phyloP scores from a whole-genome alignment of 2,888 invertebrate genomes.

The Zaprionus lineosus region DNA sequence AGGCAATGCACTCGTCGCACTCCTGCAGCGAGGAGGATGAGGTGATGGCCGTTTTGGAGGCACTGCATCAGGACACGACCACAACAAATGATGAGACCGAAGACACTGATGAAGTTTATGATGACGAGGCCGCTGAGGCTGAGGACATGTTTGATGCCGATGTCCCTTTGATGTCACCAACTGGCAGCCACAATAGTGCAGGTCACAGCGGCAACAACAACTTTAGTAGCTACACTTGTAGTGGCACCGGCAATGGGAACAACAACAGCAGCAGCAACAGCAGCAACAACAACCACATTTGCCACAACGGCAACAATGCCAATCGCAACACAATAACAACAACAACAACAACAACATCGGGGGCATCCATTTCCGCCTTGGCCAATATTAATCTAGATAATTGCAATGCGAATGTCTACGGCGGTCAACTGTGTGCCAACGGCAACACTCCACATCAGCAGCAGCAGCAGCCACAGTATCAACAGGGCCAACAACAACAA shows the following conservation, averaged over 20 bases:
- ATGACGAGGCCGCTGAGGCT: slow-evolving; percentile 64
- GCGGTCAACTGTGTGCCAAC: slow-evolving; percentile 52
- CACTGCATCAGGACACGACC: slow-evolving; percentile 58
- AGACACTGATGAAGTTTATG: slow-evolving; percentile 61
- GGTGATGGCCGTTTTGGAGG: slow-evolving; percentile 64
- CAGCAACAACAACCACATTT: slow-evolving; percentile 18
- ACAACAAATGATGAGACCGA: slow-evolving; percentile 71
- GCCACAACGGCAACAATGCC: slow-evolving; percentile 34
- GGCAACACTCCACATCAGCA: slow-evolving; percentile 46
- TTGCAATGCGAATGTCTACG: slow-evolving; percentile 78
- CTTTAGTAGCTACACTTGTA: no score
- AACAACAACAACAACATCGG: slow-evolving; percentile 21
- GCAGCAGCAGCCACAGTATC: slow-evolving; percentile 38
- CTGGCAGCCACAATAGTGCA: slow-evolving; percentile 62
- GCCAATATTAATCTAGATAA: slow-evolving; percentile 79
- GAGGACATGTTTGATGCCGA: slow-evolving; percentile 70
- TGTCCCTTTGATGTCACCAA: slow-evolving; percentile 72
- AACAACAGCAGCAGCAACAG: slow-evolving; percentile 26
- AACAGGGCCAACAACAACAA: slow-evolving; percentile 43
- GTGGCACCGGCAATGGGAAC: slow-evolving; percentile 19
- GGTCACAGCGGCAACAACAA: slow-evolving; percentile 22
- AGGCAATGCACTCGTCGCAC: slow-evolving; percentile 65
- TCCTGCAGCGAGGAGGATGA: slow-evolving; percentile 76
- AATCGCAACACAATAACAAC: slow-evolving; percentile 24
- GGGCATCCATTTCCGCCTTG: slow-evolving; percentile 48